These are phyloP conservation scores for Nebria ingens DNA, from an alignment of 1,140 invertebrate genomes.

Conservation along the genomic window DNA sequence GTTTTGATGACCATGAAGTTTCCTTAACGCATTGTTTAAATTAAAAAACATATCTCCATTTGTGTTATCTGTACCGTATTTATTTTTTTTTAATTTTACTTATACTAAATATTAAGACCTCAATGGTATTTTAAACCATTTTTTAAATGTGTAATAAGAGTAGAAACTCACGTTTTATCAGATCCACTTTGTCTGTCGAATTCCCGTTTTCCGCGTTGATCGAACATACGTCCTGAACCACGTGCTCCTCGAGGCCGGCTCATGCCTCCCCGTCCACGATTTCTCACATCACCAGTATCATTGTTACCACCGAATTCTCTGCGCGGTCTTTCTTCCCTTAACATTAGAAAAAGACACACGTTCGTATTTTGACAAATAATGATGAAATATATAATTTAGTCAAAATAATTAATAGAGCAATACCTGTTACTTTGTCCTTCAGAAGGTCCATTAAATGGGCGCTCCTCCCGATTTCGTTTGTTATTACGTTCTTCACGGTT, in stretches of 20 bases:
- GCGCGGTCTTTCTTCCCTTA: slow-evolving; percentile 27
- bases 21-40: too few species aligned
- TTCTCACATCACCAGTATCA: slow-evolving; percentile 36
- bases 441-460: slow-evolving; percentile 31
- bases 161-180: slow-evolving; percentile 69
- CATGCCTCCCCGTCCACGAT: slow-evolving; percentile 32
- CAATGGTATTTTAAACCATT: slow-evolving; percentile 12
- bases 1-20: too few species aligned
- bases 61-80: too few species aligned
- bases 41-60: too few species aligned
- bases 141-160: slow-evolving; percentile 12
- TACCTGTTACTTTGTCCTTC: slow-evolving; percentile 26
- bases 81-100: too few species aligned
- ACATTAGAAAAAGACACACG: not conserved
- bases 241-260: slow-evolving; percentile 36
- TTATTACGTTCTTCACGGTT: slow-evolving; percentile 63
- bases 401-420: slow-evolving; percentile 8
- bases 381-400: slow-evolving; percentile 11
- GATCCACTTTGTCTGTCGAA: slow-evolving; percentile 92
- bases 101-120: too few species aligned
- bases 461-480: slow-evolving; percentile 58
- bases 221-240: slow-evolving; percentile 42
- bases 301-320: slow-evolving; percentile 32
- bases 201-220: slow-evolving; percentile 73
- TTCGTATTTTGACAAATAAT: slow-evolving; percentile 12